Evolutionary conservation across 2,113 vertebrate species (phyloP).

Genomic region (Setophaga petechia): DNA sequence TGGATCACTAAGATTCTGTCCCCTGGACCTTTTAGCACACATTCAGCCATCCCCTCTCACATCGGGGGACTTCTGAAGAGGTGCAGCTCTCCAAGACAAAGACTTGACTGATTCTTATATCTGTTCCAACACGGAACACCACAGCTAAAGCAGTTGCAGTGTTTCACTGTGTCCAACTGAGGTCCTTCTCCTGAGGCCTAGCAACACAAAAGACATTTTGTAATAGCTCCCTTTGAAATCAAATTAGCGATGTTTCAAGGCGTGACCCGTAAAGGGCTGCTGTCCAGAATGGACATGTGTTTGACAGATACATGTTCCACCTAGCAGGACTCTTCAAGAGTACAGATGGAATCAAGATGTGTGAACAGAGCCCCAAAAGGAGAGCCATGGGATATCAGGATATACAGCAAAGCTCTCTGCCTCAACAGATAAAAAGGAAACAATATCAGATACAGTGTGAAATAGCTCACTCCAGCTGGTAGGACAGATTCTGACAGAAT

Average conservation of each 20-base stretch:
- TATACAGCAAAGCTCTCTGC: conserved; percentile 4
- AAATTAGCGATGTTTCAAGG: conserved; percentile 67
- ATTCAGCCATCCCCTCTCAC: background rate
- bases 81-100: conserved; percentile 22
- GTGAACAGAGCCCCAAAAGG: conserved; percentile 37
- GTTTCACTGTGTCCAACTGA: conserved; percentile 27
- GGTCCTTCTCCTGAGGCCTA: conserved; percentile 49
- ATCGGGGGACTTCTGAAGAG: conserved; percentile 39
- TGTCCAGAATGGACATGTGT: conserved; percentile 54
- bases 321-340: conserved; percentile 11
- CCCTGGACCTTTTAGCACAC: conserved; percentile 30
- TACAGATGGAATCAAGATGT: conserved; percentile 72
- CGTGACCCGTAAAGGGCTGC: conserved; percentile 57
- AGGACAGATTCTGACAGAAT: conserved; percentile 13
- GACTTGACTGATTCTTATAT: conserved; percentile 34
- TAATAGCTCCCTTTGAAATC: conserved; percentile 62
- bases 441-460: background rate
- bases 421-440: conserved; percentile 48
- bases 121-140: background rate
- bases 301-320: conserved; percentile 61
- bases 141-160: background rate
- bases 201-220: conserved; percentile 65
- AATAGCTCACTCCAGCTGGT: conserved; percentile 14
- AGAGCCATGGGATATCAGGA: conserved; percentile 18
- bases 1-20: conserved; percentile 66